Evolutionary conservation across 2,113 vertebrate genomes (phyloP), one percentile per base, ranked within the genome.

Genomic region (Prinia subflava): DNA sequence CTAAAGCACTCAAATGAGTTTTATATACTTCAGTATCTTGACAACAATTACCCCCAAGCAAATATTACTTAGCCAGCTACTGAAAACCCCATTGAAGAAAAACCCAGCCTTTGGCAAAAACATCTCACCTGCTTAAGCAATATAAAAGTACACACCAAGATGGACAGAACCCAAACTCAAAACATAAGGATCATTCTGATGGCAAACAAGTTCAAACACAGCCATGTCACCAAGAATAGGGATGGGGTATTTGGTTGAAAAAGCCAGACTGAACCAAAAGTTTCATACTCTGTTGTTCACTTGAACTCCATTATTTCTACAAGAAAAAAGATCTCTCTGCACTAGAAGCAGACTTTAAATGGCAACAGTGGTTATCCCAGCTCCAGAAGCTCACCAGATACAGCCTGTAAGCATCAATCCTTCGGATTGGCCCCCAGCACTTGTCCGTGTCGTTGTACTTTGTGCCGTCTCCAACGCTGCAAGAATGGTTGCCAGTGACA

Each of bases 361-460:
- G 13, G 30, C 50, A 83, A 47, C 19, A 62, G 17, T 1, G 5
- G n/a, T 42, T 8, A 82, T 11, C 7, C 25, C 33, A 17, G 27
- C n/a, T 42, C 33, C 25, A 83, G 68, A 41, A 67, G 98, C 99
- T 99, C 90, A 99, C 99, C 99, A 99, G 92, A 79, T 99, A 99
- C 56, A 99, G 98, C n/a, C 98, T 98, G 98, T 99, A 99, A 19
- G 99, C 99, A 55, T 99, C 98, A 81, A 98, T 98, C 23, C 99
- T 97, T 6, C 98, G 98, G 82, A 99, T 98, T 2, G 98, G 96
- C 8, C 99, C 99, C 99, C 99, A 99, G 97, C 99, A 99, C 9
- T 88, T 95, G 50, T 99, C 99, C 0, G 99, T 99, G 77, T 99
- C 99, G 0, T 99, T 99, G 97, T 98, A 98, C 95, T 98, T 99